These are phyloP conservation scores for Macrobrachium nipponense DNA, from an alignment of 1,140 invertebrate species.

Conservation along the genomic window DNA sequence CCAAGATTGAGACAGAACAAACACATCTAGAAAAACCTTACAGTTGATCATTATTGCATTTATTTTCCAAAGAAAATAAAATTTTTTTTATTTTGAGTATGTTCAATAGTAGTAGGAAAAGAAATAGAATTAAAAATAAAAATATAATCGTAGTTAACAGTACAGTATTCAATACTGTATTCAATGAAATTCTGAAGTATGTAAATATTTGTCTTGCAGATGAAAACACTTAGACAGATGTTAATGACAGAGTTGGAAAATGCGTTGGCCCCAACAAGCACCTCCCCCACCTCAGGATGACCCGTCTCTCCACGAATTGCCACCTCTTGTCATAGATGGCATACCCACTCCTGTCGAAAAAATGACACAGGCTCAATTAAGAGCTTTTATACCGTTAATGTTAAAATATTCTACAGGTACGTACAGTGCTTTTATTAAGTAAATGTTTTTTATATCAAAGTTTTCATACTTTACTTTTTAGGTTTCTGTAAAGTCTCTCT, in stretches of 20 bases:
- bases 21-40: too few relatives aligned
- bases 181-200: constrained; percentile 3
- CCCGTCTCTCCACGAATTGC: constrained; percentile 92
- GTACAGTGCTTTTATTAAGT: constrained; percentile 42
- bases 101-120: too few relatives aligned
- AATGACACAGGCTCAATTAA: constrained; percentile 97
- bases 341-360: constrained; percentile 98
- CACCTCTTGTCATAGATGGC: constrained; percentile 94
- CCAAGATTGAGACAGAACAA: too few relatives aligned
- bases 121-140: background rate
- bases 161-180: too few relatives aligned
- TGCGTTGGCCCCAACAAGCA: constrained; percentile 91
- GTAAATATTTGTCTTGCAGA: constrained; percentile 67
- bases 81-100: too few relatives aligned
- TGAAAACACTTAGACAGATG: constrained; percentile 87
- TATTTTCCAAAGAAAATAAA: too few relatives aligned
- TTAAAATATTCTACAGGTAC: constrained; percentile 93
- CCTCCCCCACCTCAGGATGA: constrained; percentile 92
- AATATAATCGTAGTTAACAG: background rate
- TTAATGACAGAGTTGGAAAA: constrained; percentile 96
- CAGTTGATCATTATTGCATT: too few relatives aligned
- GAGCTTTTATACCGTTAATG: constrained; percentile 98
- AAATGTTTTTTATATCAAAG: background rate
- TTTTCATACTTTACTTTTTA: background rate
- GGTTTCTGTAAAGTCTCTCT: background rate